Evolutionary conservation across 2,888 invertebrate species (phyloP).

Genomic region (Pollenia amentaria): DNA sequence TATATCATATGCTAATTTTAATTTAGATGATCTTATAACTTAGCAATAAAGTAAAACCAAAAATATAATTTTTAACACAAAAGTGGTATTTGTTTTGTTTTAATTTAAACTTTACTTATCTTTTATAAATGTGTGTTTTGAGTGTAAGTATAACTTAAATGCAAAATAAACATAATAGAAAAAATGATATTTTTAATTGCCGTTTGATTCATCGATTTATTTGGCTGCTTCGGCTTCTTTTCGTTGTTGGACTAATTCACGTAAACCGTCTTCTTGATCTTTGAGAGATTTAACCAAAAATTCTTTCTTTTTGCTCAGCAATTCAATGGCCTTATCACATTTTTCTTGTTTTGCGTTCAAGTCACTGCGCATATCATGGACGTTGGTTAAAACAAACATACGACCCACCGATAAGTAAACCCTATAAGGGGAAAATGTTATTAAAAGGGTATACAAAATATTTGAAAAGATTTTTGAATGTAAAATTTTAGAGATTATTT

Average conservation of each 20-base stretch:
- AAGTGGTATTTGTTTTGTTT: slow-evolving; percentile 22
- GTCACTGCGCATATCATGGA: slow-evolving; percentile 87
- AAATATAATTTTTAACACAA: slow-evolving; percentile 10
- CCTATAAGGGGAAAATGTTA: slow-evolving; percentile 74
- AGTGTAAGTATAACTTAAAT: slow-evolving; percentile 63
- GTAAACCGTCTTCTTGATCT: slow-evolving; percentile 92
- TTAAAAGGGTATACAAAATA: background rate
- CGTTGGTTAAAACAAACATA: slow-evolving; percentile 90
- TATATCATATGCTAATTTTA: slow-evolving; percentile 94
- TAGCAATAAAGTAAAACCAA: slow-evolving; percentile 37
- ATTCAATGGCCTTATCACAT: slow-evolving; percentile 89
- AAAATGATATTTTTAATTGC: slow-evolving; percentile 43
- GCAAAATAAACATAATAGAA: slow-evolving; percentile 60
- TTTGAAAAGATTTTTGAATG: background rate
- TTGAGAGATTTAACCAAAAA: slow-evolving; percentile 91
- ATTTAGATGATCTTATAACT: slow-evolving; percentile 86
- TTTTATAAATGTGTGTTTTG: slow-evolving; percentile 36
- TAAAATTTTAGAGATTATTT: too few relatives aligned
- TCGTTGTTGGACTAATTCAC: slow-evolving; percentile 91
- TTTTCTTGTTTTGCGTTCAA: slow-evolving; percentile 86
- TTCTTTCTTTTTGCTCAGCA: slow-evolving; percentile 89
- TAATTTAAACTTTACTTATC: slow-evolving; percentile 43
- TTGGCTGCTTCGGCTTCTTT: slow-evolving; percentile 84
- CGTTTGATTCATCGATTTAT: slow-evolving; percentile 63
- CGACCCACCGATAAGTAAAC: slow-evolving; percentile 88